These are phyloP conservation scores for Philopedon plagiatum DNA, from an alignment of 2,888 invertebrate species.

Conservation along the genomic window DNA sequence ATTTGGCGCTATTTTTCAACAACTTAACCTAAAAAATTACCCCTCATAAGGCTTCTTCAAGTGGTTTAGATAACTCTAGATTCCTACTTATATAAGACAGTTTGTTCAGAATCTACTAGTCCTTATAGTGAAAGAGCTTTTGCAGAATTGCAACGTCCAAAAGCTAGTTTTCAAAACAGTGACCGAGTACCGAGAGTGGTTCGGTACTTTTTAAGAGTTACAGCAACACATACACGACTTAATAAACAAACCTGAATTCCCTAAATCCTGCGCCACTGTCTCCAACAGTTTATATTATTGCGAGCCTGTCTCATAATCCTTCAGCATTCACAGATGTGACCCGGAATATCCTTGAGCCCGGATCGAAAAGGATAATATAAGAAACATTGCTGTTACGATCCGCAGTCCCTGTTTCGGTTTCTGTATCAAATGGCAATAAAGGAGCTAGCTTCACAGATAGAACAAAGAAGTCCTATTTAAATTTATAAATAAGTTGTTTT, in stretches of 20 bases:
- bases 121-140: too few relatives aligned
- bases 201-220: too few relatives aligned
- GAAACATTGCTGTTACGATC: constrained; percentile 8
- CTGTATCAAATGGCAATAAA: constrained; percentile 14
- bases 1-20: too few relatives aligned
- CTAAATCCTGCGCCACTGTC: neutral
- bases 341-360: constrained; percentile 6
- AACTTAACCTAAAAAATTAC: too few relatives aligned
- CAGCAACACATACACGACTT: too few relatives aligned
- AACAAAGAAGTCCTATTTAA: constrained; percentile 11
- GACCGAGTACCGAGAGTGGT: too few relatives aligned
- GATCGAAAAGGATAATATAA: constrained; percentile 18
- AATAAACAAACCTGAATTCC: neutral
- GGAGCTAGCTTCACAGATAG: neutral
- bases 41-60: too few relatives aligned
- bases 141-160: too few relatives aligned
- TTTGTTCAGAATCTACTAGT: too few relatives aligned
- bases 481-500: constrained; percentile 5
- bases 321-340: constrained; percentile 13
- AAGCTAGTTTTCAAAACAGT: too few relatives aligned
- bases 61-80: too few relatives aligned
- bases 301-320: constrained; percentile 14
- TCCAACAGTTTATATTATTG: neutral
- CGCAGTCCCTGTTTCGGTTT: constrained; percentile 1
- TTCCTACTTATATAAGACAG: too few relatives aligned